Evolutionary conservation across 2,888 invertebrate species (phyloP), one percentile per base, ranked within the genome.

Genomic region (Hyposoter didymator): DNA sequence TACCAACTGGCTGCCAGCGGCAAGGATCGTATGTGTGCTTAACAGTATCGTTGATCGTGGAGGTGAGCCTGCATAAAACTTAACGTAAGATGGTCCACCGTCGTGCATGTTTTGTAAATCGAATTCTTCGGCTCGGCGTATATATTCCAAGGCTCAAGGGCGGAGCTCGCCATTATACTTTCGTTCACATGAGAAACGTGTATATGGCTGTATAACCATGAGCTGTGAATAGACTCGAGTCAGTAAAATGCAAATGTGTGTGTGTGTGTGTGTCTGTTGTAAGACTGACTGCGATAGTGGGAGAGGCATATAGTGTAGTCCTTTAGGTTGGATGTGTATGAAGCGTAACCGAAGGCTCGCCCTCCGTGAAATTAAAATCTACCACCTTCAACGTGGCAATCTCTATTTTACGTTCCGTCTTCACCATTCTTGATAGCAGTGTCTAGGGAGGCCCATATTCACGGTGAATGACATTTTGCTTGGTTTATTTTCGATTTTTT

Each of bases 281-380:
- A 52, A 74, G 55, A 28, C 66, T 55, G 39, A 49, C 64, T 55
- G 45, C 74, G 74, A 66, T 32, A 49, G 78, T 64, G 8, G 39
- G 47, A 55, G 39, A 73, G 78, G 59, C 55, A 78, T 0, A 39
- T 67, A 64, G 49, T 47, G 81, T 35, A 66, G 66, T 86, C 91
- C 90, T 91, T 22, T 90, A 89, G 91, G 89, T 89, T 90, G 89
- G 89, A 90, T 91, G 91, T 92, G 91, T 90, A 91, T 91, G 88
- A 83, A 92, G 90, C 93, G 92, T 93, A 92, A 92, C 93, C 90
- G 91, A 92, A 92, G 92, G 90, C 91, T 93, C 93, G 93, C 90
- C 90, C 92, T 90, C 93, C 93, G 93, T 93, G 93, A 93, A 93
- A 93, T 93, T 93, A 93, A 93, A 93, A 93, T 93, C 93, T 92